phyloP scores from a whole-genome alignment of 37 sponge, comb jelly and placozoan genomes.

The Cladorhizidae sp. region DNA sequence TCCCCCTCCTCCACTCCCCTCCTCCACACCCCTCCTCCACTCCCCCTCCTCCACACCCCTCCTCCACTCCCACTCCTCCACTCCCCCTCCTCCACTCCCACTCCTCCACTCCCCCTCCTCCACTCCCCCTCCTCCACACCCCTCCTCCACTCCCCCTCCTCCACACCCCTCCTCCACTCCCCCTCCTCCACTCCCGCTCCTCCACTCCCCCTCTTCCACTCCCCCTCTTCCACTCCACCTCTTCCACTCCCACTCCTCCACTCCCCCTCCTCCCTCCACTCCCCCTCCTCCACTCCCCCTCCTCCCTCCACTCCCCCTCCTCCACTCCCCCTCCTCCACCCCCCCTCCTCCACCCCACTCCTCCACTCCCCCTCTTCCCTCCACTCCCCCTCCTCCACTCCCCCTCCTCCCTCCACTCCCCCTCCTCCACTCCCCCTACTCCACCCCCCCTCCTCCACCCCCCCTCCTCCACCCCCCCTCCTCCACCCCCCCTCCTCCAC shows the following conservation, averaged over 20 bases:
- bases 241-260: background rate
- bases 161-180: background rate
- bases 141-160: background rate
- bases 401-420: background rate
- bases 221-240: background rate
- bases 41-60: too few relatives aligned
- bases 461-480: background rate
- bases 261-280: background rate
- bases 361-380: background rate
- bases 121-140: background rate
- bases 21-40: background rate
- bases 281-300: background rate
- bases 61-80: too few relatives aligned
- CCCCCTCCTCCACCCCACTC: background rate
- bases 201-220: too few relatives aligned
- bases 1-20: background rate
- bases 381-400: background rate
- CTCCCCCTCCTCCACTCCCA: too few relatives aligned
- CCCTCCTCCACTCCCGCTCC: too few relatives aligned
- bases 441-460: too few relatives aligned
- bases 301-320: too few relatives aligned
- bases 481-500: background rate
- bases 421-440: too few relatives aligned
- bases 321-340: too few relatives aligned
- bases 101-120: background rate